These are phyloP conservation scores for Peromyscus leucopus DNA, from an alignment of 2,113 vertebrate genomes.

Conservation along the genomic window DNA sequence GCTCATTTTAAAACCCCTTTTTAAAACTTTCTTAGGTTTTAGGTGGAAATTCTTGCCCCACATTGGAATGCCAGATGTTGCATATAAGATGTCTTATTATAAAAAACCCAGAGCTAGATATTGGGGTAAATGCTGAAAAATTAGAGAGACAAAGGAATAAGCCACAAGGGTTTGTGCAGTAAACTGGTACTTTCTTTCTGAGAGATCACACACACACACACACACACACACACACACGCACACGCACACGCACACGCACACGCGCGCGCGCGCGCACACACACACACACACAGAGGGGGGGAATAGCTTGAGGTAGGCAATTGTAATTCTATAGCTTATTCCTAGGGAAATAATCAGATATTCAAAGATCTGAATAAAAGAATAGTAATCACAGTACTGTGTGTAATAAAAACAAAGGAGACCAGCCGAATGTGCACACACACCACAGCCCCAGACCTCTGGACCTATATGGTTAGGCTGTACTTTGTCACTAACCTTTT, in stretches of 20 bases:
- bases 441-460: not conserved
- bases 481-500: not conserved
- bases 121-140: too few species aligned
- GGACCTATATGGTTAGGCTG: rapidly evolving
- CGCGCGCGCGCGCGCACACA: too few species aligned
- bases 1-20: too few species aligned
- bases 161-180: too few species aligned
- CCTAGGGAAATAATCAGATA: not conserved
- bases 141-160: too few species aligned
- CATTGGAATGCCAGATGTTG: too few species aligned
- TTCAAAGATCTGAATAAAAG: not conserved
- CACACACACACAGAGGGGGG: not conserved
- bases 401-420: not conserved
- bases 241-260: not conserved
- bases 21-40: too few species aligned
- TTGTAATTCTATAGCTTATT: not conserved
- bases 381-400: not conserved
- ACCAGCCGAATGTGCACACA: not conserved
- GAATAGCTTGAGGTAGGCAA: not conserved
- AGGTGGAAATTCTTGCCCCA: too few species aligned
- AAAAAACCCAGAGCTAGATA: too few species aligned
- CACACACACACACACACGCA: not conserved
- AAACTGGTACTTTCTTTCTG: not conserved
- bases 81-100: too few species aligned
- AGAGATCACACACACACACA: not conserved